Evolutionary conservation across 1,140 invertebrate species (phyloP), one percentile per base, ranked within the genome.

Genomic region (Temnothorax curvispinosus): DNA sequence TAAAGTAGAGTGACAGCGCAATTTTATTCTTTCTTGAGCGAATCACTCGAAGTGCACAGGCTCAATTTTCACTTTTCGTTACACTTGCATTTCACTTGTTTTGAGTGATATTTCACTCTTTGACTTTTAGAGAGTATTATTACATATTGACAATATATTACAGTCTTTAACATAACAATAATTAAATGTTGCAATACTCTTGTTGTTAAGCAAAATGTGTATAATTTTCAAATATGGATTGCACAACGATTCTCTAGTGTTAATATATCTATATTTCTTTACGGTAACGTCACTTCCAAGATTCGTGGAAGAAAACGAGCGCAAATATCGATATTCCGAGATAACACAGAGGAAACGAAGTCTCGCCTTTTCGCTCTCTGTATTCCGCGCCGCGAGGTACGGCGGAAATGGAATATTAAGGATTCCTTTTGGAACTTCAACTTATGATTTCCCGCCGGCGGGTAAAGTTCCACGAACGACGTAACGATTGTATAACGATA

Each of bases 361-460:
- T 87, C 71, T 56, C 47, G 32, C 54, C 71, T 54, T 75, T 62
- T 76, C 65, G 38, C 72, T 85, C 72, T 85, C 74, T 82, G 71
- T 87, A 85, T 85, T 76, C 38, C 56, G 35, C 32, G 67, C 52
- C 76, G 67, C 41, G 62, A 86, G 82, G 41, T 41, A 77, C 74
- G 52, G 41, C 54, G 71, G 67, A 87, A 87, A 76, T 85, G 80
- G 41, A 75, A 84, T 84, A 84, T 84, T 84, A 84, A 84, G 69
- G 56, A 84, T 84, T 84, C 69, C 69, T 84, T 84, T 84, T 84
- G 56, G 69, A 74, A 75, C 75, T 75, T 84, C 80, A 84, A 84
- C 69, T 74, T 84, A 84, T 84, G 80, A 84, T 84, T 84, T 84
- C 80, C 80, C 62, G 69, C 80, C 71, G 69, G 80, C 69, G 80